Percentiles rank a stretch among this genome's conserved stretches.
Conservation (phyloP, 2,797 vertebrate genomes). For the Molossus molossus region DNA sequence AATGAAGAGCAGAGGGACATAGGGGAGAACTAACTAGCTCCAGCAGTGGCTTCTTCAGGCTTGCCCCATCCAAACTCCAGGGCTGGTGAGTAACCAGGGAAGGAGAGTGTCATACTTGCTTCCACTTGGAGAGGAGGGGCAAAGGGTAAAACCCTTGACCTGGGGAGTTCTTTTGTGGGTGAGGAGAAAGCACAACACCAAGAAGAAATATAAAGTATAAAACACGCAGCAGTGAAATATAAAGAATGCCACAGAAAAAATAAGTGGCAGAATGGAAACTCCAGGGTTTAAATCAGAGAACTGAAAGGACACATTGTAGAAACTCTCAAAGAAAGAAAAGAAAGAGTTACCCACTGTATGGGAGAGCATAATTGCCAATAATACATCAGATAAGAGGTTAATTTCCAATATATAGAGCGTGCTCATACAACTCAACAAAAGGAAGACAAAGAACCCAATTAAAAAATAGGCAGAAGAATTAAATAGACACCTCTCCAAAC, state of each 20-base stretch:
- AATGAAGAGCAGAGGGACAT: neutral
- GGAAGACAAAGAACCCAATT: too few relatives aligned
- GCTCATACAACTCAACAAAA: too few relatives aligned
- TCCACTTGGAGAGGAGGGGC: neutral
- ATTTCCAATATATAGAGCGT: too few relatives aligned
- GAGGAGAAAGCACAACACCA: neutral
- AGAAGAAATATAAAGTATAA: neutral
- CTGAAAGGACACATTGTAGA: neutral
- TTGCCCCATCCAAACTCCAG: neutral
- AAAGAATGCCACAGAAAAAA: constrained; percentile 29
- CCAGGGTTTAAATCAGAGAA: neutral
- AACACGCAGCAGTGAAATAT: neutral
- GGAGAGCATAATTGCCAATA: too few relatives aligned
- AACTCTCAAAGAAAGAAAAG: neutral
- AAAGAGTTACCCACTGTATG: too few relatives aligned
- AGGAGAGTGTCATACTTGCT: neutral
- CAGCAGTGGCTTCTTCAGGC: neutral
- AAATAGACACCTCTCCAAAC: too few relatives aligned
- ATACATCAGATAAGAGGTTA: too few relatives aligned
- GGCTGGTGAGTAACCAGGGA: neutral
- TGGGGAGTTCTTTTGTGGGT: neutral
- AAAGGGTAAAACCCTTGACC: neutral
- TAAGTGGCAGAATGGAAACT: neutral
- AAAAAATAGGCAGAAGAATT: too few relatives aligned
- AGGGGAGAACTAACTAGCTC: neutral